Evolutionary conservation across 2,113 vertebrate species (phyloP).

Genomic region (Equus przewalskii): DNA sequence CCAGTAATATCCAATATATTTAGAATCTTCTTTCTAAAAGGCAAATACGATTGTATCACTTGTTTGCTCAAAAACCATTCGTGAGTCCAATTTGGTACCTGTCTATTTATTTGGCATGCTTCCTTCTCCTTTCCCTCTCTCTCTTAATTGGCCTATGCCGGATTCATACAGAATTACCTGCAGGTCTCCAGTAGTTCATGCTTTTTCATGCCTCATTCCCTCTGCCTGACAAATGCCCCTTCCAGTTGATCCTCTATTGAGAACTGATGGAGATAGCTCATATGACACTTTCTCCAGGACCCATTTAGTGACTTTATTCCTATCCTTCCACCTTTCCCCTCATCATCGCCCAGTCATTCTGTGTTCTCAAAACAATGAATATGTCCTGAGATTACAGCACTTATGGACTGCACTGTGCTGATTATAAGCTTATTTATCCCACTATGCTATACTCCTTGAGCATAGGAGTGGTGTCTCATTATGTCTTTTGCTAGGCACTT

Average conservation of each 20-base stretch:
- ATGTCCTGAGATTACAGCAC: not conserved
- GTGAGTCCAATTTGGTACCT: not conserved
- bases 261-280: not conserved
- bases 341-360: too few relatives aligned
- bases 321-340: not conserved
- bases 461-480: not conserved
- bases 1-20: not conserved
- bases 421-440: not conserved
- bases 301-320: not conserved
- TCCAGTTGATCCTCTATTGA: not conserved
- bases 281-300: not conserved
- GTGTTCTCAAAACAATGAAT: not conserved
- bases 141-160: not conserved
- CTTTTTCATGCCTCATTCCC: not conserved
- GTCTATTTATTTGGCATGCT: rapidly evolving
- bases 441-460: not conserved
- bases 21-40: slow-evolving; percentile 21
- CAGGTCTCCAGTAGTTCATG: not conserved
- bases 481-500: not conserved
- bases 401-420: not conserved
- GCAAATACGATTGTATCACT: not conserved
- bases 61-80: slow-evolving; percentile 8
- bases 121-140: not conserved
- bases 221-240: not conserved
- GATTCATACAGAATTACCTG: not conserved